A percentile compares a stretch with the other conserved stretches of the same genome.
Conservation (phyloP, 2,888 invertebrate genomes). For the Nineta flava region DNA sequence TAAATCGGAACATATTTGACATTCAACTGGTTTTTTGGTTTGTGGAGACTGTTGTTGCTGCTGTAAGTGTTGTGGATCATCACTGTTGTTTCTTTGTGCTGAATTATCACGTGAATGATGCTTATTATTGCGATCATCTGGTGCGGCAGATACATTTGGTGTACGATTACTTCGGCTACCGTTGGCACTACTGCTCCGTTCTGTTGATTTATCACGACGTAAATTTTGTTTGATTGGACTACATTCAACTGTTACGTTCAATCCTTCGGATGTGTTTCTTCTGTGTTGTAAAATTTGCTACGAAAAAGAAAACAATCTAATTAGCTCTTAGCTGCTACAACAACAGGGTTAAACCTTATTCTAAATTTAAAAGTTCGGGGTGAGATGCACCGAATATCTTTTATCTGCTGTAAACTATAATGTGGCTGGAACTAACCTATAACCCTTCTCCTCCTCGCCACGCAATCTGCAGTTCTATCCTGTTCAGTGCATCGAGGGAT, state of each 20-base stretch:
- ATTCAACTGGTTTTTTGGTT: slow-evolving; percentile 35
- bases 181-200: neutral
- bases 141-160: neutral
- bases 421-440: too few relatives aligned
- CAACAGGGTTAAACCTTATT: too few relatives aligned
- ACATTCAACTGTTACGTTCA: slow-evolving; percentile 4
- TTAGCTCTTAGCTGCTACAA: too few relatives aligned
- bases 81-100: neutral
- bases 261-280: slow-evolving; percentile 5
- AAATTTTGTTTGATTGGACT: slow-evolving; percentile 2
- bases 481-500: too few relatives aligned
- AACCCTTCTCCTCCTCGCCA: too few relatives aligned
- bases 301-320: neutral
- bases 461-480: too few relatives aligned
- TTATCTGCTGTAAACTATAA: too few relatives aligned
- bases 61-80: neutral
- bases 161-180: neutral
- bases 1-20: slow-evolving; percentile 55
- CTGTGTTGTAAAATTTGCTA: slow-evolving; percentile 4
- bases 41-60: neutral
- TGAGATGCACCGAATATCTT: too few relatives aligned
- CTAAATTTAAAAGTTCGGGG: too few relatives aligned
- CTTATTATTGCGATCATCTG: neutral
- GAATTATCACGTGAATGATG: neutral
- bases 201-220: neutral